Evolutionary conservation across 2,113 vertebrate genomes (phyloP), one percentile per base, ranked within the genome.

Genomic region (Triplophysa dalaica): DNA sequence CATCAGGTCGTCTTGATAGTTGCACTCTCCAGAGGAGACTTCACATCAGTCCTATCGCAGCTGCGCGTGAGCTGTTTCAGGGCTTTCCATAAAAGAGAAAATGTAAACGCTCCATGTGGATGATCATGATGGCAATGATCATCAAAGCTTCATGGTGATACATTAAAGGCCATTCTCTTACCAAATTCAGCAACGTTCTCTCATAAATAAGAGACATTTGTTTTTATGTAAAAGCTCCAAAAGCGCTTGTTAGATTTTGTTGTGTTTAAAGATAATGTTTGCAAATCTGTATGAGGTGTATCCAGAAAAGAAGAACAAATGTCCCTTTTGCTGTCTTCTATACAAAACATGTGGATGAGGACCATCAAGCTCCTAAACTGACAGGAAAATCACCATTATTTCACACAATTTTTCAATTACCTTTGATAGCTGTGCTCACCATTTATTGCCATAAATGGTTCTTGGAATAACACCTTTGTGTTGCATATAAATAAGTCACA

Each of bases 51-150:
- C 38, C 26, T 50, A 54, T 24, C 29, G 22, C 48, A n/a, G 26
- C 29, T 4, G 19, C 4, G 16, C 21, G 16, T 0, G 2, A 73
- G 70, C 29, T 8, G n/a, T 21, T 41, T 22, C 12, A 6, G 7
- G 43, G 54, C 60, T 74, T 58, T 74, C 54, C 70, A 22, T 43
- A 41, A 41, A 73, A 74, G n/a, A 61, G 4, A 19, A 60, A 24
- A 60, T n/a, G 8, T 73, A 11, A 41, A 19, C 19, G 13, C 17
- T 41, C 38, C 19, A 16, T 60, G 29, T 33, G 22, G 17, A 26
- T 38, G 26, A 72, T 58, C 16, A 72, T 74, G 56, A 74, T 62
- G 45, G 11, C 38, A 21, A 41, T 26, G 19, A 75, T 45, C 62
- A 48, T 63, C 41, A 29, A 16, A 48, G 58, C 9, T n/a, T 63